Evolutionary conservation across 2,113 vertebrate genomes (phyloP).

Genomic region (Eurypyga helias): DNA sequence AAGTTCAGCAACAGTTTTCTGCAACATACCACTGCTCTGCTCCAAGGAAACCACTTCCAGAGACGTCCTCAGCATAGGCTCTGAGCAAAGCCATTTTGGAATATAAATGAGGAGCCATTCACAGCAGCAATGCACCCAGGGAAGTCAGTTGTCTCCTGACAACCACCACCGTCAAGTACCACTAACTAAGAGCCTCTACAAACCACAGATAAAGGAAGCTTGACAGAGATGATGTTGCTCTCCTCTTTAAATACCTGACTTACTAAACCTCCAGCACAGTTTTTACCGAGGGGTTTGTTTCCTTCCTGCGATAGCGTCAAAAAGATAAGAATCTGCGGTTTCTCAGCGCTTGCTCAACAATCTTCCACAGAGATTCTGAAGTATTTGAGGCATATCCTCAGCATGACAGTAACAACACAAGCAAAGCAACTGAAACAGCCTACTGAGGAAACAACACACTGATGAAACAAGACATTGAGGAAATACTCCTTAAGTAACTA

Average conservation of each 20-base stretch:
- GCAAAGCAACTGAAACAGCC: background rate
- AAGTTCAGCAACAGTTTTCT: background rate
- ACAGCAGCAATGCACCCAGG: background rate
- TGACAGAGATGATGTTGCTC: background rate
- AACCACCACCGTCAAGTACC: background rate
- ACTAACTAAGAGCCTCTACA: background rate
- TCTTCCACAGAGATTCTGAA: conserved; percentile 17
- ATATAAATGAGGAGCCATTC: conserved; percentile 23
- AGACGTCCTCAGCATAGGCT: background rate
- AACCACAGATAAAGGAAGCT: background rate
- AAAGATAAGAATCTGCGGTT: conserved; percentile 29
- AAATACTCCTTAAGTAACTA: background rate
- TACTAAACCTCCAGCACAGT: background rate
- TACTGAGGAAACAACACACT: background rate
- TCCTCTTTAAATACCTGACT: background rate
- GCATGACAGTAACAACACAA: background rate
- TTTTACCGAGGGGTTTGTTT: background rate
- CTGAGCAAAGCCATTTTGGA: background rate
- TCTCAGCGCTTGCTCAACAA: background rate
- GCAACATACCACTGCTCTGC: background rate
- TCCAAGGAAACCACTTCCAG: conserved; percentile 17
- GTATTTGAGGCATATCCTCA: background rate
- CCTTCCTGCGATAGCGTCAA: background rate
- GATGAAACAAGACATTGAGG: background rate
- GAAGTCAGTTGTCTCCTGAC: background rate